Percentiles rank a stretch among this genome's conserved stretches.
Evolutionary conservation across 1,140 invertebrate species (phyloP).

Genomic region (Hycleus phaleratus): DNA sequence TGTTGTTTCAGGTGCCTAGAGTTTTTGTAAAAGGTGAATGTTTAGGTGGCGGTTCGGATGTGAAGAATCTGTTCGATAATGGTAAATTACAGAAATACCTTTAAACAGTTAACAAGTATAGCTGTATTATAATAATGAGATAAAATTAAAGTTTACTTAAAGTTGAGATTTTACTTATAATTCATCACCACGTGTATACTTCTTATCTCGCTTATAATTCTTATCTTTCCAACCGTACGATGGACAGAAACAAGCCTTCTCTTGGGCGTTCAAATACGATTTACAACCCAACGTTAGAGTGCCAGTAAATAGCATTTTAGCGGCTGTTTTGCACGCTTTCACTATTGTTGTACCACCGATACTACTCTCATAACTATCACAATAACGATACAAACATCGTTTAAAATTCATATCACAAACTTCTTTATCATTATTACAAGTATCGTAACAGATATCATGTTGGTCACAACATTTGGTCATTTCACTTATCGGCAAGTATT

Average conservation of each 20-base stretch:
- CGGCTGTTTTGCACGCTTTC: conserved; percentile 73
- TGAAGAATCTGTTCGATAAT: conserved; percentile 60
- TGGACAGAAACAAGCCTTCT: conserved; percentile 67
- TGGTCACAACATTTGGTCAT: conserved; percentile 78
- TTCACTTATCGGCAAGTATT: conserved; percentile 65
- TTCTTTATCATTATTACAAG: conserved; percentile 77
- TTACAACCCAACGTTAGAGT: conserved; percentile 76
- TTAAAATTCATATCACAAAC: conserved; percentile 81
- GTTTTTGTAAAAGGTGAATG: conserved; percentile 87
- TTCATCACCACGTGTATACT: conserved; percentile 41
- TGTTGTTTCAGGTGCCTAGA: conserved; percentile 60
- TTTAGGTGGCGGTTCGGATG: conserved; percentile 86
- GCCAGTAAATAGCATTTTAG: conserved; percentile 74
- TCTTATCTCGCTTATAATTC: conserved; percentile 41
- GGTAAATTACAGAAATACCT: conserved; percentile 48
- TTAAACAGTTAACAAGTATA: too few species aligned
- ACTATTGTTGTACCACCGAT: conserved; percentile 53
- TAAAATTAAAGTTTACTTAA: too few species aligned
- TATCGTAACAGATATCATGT: conserved; percentile 87
- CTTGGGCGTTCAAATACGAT: conserved; percentile 72
- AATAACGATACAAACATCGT: conserved; percentile 74
- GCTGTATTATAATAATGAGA: too few species aligned
- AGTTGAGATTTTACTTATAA: not conserved
- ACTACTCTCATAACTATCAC: conserved; percentile 58
- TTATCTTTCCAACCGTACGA: conserved; percentile 38